Base-by-base conservation (phyloP, 2,113 vertebrate genomes). In the Microtus pennsylvanicus region DNA sequence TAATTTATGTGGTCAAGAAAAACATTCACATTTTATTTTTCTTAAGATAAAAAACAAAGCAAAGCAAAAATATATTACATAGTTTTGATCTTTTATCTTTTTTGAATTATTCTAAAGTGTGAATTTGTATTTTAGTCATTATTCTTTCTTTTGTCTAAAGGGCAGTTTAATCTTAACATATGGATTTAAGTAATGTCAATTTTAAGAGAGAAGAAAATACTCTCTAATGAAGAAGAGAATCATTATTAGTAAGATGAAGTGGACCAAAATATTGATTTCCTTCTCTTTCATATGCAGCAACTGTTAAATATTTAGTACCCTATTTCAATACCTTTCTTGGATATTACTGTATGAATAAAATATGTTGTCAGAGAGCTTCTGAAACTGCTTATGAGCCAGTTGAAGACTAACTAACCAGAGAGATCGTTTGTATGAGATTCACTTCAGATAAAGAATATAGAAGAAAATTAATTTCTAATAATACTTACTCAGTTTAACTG, bases 1-100 rank as follows among this genome's bases (percentile, higher is more conserved):
- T 87, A 42, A 94, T 90, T 92, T 35, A 52, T 87, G 35, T 87
- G 61, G 2, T 33, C n/a, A 90, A 90, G 72, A 72, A 89, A 38
- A 87, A 67, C 42, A 19, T 61, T 33, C 96, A 61, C 82, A 67
- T 50, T 67, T 87, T 55, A 52, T 77, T 77, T 26, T 76, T 72
- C 76, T 28, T 77, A 83, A 87, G 67, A 83, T 69, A 50, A 93
- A 76, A 91, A 30, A 22, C 33, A 33, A 58, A 30, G 17, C 21
- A 87, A 55, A 38, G 28, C 24, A 58, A 9, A 87, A 2, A 77
- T 33, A 9, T 50, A 74, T 88, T 35, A 85, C 78, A 30, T 16
- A 52, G 3, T 76, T 63, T 87, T 14, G 65, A 63, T n/a, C 14
- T 24, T 35, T 76, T 67, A 24, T 13, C 21, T 76, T 80, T 80